Percentiles rank a stretch among this genome's conserved stretches.
Conservation (phyloP, 2,888 invertebrate species). For the Eupithecia tripunctaria region DNA sequence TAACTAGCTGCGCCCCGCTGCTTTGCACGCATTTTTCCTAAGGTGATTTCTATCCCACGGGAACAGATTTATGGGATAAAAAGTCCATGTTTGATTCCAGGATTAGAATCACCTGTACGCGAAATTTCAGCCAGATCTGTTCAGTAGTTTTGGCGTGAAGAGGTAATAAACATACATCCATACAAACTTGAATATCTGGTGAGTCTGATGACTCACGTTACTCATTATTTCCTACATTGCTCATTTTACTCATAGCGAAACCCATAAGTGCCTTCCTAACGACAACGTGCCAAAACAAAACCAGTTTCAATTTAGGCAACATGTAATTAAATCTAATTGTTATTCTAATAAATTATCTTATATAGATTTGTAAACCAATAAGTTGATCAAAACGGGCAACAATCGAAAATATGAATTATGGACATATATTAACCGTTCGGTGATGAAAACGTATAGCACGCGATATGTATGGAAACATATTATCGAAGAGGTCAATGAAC, state of each 20-base stretch:
- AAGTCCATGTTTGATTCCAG: too few relatives aligned
- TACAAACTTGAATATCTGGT: background rate
- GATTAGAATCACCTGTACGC: too few relatives aligned
- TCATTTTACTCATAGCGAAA: background rate
- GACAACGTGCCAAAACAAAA: conserved; percentile 10
- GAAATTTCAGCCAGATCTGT: too few relatives aligned
- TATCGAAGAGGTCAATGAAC: conserved; percentile 39
- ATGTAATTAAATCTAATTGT: conserved; percentile 14
- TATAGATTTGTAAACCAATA: conserved; percentile 12
- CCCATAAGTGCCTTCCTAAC: background rate
- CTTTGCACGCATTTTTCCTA: too few relatives aligned
- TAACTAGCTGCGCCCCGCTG: too few relatives aligned
- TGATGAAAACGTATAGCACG: conserved; percentile 24
- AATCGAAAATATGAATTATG: conserved; percentile 30
- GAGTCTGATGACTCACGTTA: background rate
- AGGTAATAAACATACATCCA: too few relatives aligned
- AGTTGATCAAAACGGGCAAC: conserved; percentile 16
- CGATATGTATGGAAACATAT: conserved; percentile 33
- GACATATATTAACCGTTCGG: conserved; percentile 23
- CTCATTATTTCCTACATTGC: background rate
- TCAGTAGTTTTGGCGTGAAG: too few relatives aligned
- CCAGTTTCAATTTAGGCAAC: conserved; percentile 9
- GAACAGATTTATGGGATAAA: too few relatives aligned
- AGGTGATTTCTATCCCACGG: too few relatives aligned
- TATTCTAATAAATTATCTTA: conserved; percentile 17